Conservation (phyloP, 2,797 vertebrate species). For the Mormyrops attenuatus region DNA sequence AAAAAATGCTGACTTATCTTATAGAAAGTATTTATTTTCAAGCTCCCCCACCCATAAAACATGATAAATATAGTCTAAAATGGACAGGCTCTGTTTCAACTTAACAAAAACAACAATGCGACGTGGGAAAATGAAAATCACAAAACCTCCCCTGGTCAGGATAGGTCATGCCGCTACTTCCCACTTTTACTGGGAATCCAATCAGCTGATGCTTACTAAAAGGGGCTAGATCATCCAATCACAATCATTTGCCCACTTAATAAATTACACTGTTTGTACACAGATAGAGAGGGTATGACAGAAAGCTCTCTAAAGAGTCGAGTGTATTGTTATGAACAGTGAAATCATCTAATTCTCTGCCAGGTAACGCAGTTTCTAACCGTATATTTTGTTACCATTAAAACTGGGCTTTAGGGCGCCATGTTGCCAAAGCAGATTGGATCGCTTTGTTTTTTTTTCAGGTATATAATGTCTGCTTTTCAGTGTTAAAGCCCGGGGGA, state of each 20-base stretch:
- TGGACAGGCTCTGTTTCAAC: neutral
- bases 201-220: neutral
- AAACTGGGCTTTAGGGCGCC: neutral
- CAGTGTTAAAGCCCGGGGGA: neutral
- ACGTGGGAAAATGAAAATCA: neutral
- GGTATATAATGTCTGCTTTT: neutral
- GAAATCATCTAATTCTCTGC: neutral
- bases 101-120: neutral
- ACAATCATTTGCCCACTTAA: neutral
- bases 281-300: neutral
- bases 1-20: constrained; percentile 6
- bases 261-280: neutral
- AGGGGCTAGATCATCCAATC: neutral
- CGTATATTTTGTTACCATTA: neutral
- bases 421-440: neutral
- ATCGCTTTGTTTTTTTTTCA: neutral
- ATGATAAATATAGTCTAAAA: neutral
- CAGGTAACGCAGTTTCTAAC: neutral
- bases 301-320: neutral
- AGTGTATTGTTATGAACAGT: neutral
- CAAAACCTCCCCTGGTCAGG: neutral
- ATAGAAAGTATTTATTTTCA: neutral
- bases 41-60: neutral
- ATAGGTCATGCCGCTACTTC: neutral
- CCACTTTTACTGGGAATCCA: neutral